phyloP scores from a whole-genome alignment of 2,797 vertebrate genomes.

The Thripadectes ignobilis region DNA sequence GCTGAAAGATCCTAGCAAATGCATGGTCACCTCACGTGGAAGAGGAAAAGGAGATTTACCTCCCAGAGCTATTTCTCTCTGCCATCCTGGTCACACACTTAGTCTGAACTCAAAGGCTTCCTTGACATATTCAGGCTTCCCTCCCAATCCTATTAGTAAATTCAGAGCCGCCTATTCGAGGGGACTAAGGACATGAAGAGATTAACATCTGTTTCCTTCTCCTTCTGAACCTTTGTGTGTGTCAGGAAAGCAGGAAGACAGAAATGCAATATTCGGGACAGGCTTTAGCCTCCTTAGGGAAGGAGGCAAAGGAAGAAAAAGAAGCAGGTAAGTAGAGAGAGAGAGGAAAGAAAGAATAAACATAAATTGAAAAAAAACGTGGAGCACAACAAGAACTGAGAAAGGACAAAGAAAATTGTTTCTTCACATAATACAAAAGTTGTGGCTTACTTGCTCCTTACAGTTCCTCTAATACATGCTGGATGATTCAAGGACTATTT shows the following conservation, averaged over 20 bases:
- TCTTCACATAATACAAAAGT: not conserved
- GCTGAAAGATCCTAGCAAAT: constrained; percentile 73
- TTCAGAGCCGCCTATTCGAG: constrained; percentile 33
- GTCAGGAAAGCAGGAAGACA: not conserved
- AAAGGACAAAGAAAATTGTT: not conserved
- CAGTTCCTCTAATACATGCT: not conserved
- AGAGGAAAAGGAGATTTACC: not conserved
- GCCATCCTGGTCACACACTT: not conserved
- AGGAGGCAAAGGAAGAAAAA: not conserved
- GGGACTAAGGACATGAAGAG: constrained; percentile 25
- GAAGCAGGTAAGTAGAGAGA: not conserved
- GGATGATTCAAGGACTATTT: not conserved
- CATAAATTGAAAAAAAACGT: not conserved
- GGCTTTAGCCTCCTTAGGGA: not conserved
- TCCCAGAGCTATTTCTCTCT: not conserved
- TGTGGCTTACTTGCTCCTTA: not conserved
- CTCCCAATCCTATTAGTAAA: constrained; percentile 66
- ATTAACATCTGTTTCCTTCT: constrained; percentile 22
- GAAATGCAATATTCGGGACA: not conserved
- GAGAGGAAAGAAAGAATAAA: not conserved
- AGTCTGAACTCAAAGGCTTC: not conserved
- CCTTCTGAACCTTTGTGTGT: not conserved
- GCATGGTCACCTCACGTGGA: constrained; percentile 48
- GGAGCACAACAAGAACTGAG: not conserved
- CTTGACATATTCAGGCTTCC: constrained; percentile 20